Evolutionary conservation across 2,888 invertebrate species (phyloP).

Genomic region (Hylaea fasciaria): DNA sequence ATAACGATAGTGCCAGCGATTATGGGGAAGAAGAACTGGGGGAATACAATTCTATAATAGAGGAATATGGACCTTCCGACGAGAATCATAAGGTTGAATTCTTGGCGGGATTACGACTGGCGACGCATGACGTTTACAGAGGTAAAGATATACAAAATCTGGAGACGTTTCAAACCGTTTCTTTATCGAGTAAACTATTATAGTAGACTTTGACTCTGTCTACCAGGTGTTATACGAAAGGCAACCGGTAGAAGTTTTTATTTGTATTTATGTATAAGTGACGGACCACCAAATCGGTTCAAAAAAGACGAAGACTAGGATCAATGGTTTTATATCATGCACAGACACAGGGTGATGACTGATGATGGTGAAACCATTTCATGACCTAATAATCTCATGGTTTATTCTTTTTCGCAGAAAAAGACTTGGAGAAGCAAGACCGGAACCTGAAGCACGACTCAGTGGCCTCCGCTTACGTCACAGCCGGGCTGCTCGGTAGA

Average conservation of each 20-base stretch:
- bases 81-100: slow-evolving; percentile 83
- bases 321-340: too few relatives aligned
- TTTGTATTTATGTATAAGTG: too few relatives aligned
- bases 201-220: too few relatives aligned
- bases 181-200: background rate
- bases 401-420: slow-evolving; percentile 54
- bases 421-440: slow-evolving; percentile 86
- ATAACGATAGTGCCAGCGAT: slow-evolving; percentile 76
- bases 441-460: slow-evolving; percentile 80
- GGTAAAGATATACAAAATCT: slow-evolving; percentile 72
- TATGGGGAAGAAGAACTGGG: slow-evolving; percentile 81
- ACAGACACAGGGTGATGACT: too few relatives aligned
- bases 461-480: slow-evolving; percentile 79
- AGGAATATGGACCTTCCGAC: slow-evolving; percentile 73
- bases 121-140: slow-evolving; percentile 85
- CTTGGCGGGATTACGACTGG: slow-evolving; percentile 86
- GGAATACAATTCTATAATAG: slow-evolving; percentile 81
- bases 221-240: too few relatives aligned
- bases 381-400: too few relatives aligned
- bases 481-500: slow-evolving; percentile 60
- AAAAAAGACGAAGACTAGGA: too few relatives aligned
- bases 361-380: too few relatives aligned
- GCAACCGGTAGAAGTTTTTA: too few relatives aligned
- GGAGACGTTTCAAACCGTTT: too few relatives aligned
- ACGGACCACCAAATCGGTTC: too few relatives aligned